Evolutionary conservation across 2,113 vertebrate genomes (phyloP).

Genomic region (Mormyrus iriodes): DNA sequence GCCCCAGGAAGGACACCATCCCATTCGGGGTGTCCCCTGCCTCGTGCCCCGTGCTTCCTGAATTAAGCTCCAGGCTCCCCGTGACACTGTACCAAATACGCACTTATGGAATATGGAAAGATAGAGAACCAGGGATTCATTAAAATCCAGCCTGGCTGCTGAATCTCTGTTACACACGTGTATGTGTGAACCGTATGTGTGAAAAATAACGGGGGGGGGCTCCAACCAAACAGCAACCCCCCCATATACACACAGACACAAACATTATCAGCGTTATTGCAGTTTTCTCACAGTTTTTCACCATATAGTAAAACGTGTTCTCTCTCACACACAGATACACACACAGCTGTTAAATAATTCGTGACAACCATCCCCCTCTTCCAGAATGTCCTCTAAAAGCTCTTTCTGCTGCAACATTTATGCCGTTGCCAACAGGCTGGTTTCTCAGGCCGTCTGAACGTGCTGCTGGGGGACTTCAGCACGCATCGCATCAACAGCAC

Average conservation of each 20-base stretch:
- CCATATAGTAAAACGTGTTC: background rate
- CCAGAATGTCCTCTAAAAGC: constrained; percentile 27
- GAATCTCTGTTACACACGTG: background rate
- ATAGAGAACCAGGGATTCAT: background rate
- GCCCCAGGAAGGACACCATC: background rate
- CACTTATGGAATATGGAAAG: background rate
- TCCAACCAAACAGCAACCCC: background rate
- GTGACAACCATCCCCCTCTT: constrained; percentile 18
- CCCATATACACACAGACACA: background rate
- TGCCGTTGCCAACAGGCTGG: constrained; percentile 20
- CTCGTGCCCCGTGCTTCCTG: background rate
- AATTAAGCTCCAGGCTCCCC: background rate
- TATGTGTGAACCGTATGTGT: background rate
- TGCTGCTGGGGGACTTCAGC: constrained; percentile 14
- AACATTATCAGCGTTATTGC: background rate
- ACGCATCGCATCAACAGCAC: background rate
- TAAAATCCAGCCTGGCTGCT: background rate
- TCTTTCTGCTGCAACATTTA: constrained; percentile 27
- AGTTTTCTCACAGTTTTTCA: background rate
- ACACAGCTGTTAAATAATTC: constrained; percentile 29
- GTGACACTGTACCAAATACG: background rate
- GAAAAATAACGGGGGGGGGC: background rate
- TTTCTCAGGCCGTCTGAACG: constrained; percentile 25
- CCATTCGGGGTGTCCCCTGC: background rate
- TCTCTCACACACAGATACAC: background rate